Evolutionary conservation across 2,113 vertebrate genomes (phyloP), one percentile per base, ranked within the genome.

Genomic region (Leiothrix lutea): DNA sequence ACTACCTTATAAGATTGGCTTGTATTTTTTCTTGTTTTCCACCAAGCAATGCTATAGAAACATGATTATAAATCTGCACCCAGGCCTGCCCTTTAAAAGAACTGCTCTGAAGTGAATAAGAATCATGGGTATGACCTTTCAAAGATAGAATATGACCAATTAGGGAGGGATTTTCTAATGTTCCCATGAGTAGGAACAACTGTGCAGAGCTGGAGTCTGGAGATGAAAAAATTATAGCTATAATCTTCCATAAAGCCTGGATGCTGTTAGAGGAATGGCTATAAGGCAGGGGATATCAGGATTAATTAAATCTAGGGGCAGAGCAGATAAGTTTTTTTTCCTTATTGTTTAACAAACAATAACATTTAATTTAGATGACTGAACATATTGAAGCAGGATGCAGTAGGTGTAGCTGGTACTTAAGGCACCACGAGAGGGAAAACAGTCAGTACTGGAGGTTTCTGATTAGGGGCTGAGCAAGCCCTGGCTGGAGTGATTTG

Each of bases 81-180:
- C 47, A 45, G 33, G 24, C 17, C 51, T 95, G 87, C 81, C 93
- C 93, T 94, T 92, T 94, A 48, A 62, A 87, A 82, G 45, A 88
- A 73, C 36, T 83, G 14, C 45, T 94, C 60, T 92, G 42, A 82
- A 91, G 58, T 83, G 85, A 88, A 58, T 51, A 82, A 85, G 74
- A 95, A 87, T 93, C 87, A 94, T 91, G 81, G 58, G 50, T 72
- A 87, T 95, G 91, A 95, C 94, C 91, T 95, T 96, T 96, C 70
- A 82, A 65, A 87, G 35, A 62, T 53, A 90, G 42, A 54, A 50
- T 88, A 90, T 65, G 81, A 92, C 89, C 91, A 94, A 75, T 90
- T 94, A 96, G 33, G 58, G 53, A 89, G 80, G 84, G 71, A 75
- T 89, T 92, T 81, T 58, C 78, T 78, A 53, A 75, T 79, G 51